These are phyloP conservation scores for Caenorhabditis angaria DNA, from an alignment of 2,888 invertebrate species.

Conservation along the genomic window DNA sequence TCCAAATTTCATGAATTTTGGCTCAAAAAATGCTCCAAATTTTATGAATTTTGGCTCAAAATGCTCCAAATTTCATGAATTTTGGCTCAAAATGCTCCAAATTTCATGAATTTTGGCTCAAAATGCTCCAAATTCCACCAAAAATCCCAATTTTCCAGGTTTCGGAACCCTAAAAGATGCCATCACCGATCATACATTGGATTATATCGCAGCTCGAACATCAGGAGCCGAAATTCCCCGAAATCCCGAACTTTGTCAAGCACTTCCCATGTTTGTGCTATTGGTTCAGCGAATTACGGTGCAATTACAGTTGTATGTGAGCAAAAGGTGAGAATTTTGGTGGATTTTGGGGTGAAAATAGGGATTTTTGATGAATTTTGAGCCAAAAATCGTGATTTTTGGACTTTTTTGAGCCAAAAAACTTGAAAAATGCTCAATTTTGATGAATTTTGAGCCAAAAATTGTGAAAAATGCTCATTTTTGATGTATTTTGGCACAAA, in stretches of 20 bases:
- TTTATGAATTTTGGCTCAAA: no score
- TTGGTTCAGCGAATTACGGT: slow-evolving; percentile 14
- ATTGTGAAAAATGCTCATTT: no score
- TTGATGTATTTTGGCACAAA: no score
- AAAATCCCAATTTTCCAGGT: background rate
- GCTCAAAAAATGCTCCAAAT: no score
- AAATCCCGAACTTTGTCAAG: slow-evolving; percentile 11
- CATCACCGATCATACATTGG: background rate
- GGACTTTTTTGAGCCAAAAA: no score
- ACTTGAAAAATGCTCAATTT: no score
- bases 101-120: no score
- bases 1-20: background rate
- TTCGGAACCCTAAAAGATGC: slow-evolving; percentile 10
- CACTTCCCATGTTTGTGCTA: slow-evolving; percentile 26
- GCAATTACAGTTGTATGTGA: slow-evolving; percentile 25
- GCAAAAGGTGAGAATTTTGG: background rate
- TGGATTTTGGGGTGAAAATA: background rate
- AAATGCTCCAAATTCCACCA: no score
- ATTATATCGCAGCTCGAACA: slow-evolving; percentile 9
- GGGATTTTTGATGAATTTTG: background rate
- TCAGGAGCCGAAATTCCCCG: background rate
- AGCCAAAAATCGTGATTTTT: background rate
- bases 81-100: no score
- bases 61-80: background rate
- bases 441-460: no score